Base-by-base conservation (phyloP, 2,797 vertebrate species). In the Sebastes trivittatus region DNA sequence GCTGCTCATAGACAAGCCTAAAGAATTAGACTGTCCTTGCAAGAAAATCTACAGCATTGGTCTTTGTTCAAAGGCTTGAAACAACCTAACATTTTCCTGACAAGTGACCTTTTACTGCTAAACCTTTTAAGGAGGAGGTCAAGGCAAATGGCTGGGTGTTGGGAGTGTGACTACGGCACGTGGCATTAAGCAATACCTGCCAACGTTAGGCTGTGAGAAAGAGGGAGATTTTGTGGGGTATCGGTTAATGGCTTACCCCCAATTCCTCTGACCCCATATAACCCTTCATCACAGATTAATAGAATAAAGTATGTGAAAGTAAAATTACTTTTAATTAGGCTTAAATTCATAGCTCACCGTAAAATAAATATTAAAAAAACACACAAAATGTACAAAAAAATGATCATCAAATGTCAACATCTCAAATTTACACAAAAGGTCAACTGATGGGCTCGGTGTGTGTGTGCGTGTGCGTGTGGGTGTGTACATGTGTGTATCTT, bases 51-150 rank as follows among this genome's bases (percentile, higher is more conserved):
- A 60, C 49, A 59, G 30, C 38, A 52, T 23, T 36, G 34, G 55
- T 42, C 34, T 30, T 22, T 75, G 11, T 49, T 72, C 11, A 63
- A 75, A 67, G 75, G 27, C 20, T 68, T 68, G 54, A 75, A 72
- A 59, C 38, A 30, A 29, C 23, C 10, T 18, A 59, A 54, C n/a
- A 34, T 70, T 71, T 72, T 52, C 25, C 18, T 79, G 68, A 87
- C 61, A 77, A 69, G 22, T 72, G 73, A 82, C 66, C 66, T 87
- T 75, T 75, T 55, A 55, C 62, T 72, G 70, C 10, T 66, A 80
- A 77, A 75, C 62, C 81, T 72, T 76, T 65, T 54, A 27, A 70
- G n/a, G 11, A 70, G 34, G 14, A 58, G 58, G n/a, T 82, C 76
- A 75, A 38, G 38, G 7, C 25, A 52, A 8, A 79, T 32, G 68